Evolutionary conservation across 2,888 invertebrate genomes (phyloP), one percentile per base, ranked within the genome.

Genomic region (Aethes cnicana): DNA sequence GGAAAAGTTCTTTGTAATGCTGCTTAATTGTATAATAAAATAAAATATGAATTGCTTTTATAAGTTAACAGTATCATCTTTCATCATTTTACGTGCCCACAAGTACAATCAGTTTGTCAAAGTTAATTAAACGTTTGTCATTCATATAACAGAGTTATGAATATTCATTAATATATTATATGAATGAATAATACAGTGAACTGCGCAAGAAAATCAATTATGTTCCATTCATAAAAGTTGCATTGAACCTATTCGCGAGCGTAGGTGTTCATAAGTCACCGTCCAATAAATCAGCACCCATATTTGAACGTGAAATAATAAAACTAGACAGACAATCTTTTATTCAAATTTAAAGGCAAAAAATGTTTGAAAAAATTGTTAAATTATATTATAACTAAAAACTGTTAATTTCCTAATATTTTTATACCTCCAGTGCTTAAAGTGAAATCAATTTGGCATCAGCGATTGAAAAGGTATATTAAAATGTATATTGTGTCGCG

Each of bases 241-340:
- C 68, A 72, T 69, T 69, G 69, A 69, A 73, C 72, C 63, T 72
- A 76, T 73, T 35, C 21, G 66, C 59, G 61, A 55, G 76, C 75
- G 81, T 82, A 80, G 80, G 80, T 73, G 78, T 68, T 59, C 69
- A 71, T 72, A 77, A 76, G 69, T 77, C 70, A 75, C 73, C 62
- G 63, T 56, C 60, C 63, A 67, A 74, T 75, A 74, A 74, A 74
- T 77, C 66, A 68, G 62, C 66, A 64, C 61, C 57, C 47, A 42
- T 42, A 47, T 47, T 47, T 53, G 41, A 37, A 42, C 33, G 32
- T 41, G 35, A 47, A 47, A 50, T 55, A 48, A 54, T 47, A n/a
- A 46, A 39, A 39, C 39, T 26, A 46, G 46, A 46, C 52, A 20
- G 20, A 9, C 39, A 39, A 39, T 37, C 14, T 39, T 33, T 44